Base-by-base conservation (phyloP, 2,888 invertebrate species). In the Ptychoptera albimana region DNA sequence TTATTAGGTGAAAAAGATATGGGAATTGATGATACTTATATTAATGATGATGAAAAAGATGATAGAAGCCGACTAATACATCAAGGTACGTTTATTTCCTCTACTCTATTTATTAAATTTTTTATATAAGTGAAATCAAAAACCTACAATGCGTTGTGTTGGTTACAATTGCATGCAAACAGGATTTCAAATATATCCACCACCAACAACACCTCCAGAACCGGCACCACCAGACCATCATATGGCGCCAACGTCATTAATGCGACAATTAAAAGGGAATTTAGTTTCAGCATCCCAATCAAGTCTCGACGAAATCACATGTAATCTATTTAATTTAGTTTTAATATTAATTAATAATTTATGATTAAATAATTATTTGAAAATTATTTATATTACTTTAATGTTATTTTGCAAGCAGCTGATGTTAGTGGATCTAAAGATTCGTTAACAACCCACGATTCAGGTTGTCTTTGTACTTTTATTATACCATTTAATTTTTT, bases 101-200 rank as follows among this genome's bases (percentile, higher is more conserved):
- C 9, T 32, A n/a, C 32, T n/a, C 2, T 32, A 7, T 32, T 32
- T 32, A 11, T 32, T 32, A 3, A 11, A 11, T 32, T n/a, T 7
- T 11, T 32, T 11, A 7, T 32, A 32, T 7, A 32, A 32, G 32
- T 32, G 11, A 23, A 23, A 23, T 23, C 23, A 23, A 23, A 23
- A 23, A 23, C 7, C 23, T 23, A 23, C 23, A 23, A 23, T 23
- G 23, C 23, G 23, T 23, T 23, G 23, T 23, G 23, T 5, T 23
- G 23, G 23, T 23, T 23, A 23, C 23, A 23, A 23, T 23, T 23
- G 23, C 23, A 23, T 23, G 23, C 23, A 23, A 23, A 23, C 23
- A 80, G 82, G 82, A 58, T 82, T 84, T 64, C 82, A 82, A 66
- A 84, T 83, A 49, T 85, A 83, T 64, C 84, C 85, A 51, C 83